These are phyloP conservation scores for Cheilosia impressa DNA, from an alignment of 2,888 invertebrate genomes.

Conservation along the genomic window DNA sequence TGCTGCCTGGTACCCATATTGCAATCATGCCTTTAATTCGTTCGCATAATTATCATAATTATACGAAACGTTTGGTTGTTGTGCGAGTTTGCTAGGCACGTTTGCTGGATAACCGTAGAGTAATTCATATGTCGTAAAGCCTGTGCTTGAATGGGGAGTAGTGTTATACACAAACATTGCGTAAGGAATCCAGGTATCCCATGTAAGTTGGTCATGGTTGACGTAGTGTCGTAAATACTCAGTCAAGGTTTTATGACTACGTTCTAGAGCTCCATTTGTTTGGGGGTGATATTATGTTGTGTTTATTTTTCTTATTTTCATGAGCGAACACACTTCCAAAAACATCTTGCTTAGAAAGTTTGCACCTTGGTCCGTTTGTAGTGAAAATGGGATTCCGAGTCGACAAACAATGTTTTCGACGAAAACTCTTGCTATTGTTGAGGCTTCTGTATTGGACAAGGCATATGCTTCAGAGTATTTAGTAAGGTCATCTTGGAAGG, in stretches of 20 bases:
- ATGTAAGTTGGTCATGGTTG: constrained; percentile 38
- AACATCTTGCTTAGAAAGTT: constrained; percentile 48
- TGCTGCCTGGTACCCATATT: too few species aligned
- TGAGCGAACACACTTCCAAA: constrained; percentile 58
- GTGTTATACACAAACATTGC: too few species aligned
- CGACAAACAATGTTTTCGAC: constrained; percentile 31
- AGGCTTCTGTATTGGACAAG: constrained; percentile 35
- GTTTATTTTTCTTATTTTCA: constrained; percentile 13
- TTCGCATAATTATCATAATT: too few species aligned
- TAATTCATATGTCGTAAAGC: too few species aligned
- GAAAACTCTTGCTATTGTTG: constrained; percentile 41
- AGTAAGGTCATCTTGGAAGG: constrained; percentile 47
- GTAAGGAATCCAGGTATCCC: constrained; percentile 38
- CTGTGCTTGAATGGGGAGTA: too few species aligned
- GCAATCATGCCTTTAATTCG: too few species aligned
- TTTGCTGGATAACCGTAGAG: too few species aligned
- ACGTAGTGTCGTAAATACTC: too few species aligned
- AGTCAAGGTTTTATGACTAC: too few species aligned
- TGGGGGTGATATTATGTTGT: constrained; percentile 32
- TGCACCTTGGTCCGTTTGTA: constrained; percentile 41
- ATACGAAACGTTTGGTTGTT: too few species aligned
- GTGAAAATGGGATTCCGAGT: constrained; percentile 20
- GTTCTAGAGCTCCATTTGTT: neutral
- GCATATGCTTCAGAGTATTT: constrained; percentile 40
- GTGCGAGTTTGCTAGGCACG: too few species aligned